Evolutionary conservation across 1,140 invertebrate genomes (phyloP), one percentile per base, ranked within the genome.

Genomic region (Meloidogyne hapla): DNA sequence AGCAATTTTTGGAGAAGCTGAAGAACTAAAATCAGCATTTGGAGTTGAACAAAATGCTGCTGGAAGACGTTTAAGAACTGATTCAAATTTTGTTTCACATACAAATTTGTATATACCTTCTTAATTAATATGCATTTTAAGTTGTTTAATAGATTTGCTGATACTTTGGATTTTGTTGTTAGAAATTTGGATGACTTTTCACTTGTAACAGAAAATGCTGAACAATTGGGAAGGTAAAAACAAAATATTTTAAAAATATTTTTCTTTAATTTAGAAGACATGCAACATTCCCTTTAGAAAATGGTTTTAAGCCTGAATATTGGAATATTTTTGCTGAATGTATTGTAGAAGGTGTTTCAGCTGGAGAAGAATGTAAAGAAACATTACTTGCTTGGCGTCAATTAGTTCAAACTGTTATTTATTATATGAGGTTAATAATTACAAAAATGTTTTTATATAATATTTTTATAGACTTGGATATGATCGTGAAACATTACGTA

Each of bases 201-300:
- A 12, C 69, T 81, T 81, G 80, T 81, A 10, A 83, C 81, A 4
- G 80, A 81, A 77, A 81, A 81, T 68, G 81, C 80, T n/a, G 80
- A 81, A 61, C 77, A 81, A 70, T 74, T 81, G 48, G 80, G 80
- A 26, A 26, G 76, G 79, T 81, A 74, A 77, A 25, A 21, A 33
- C 8, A 18, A 62, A 63, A 13, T 10, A 15, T 5, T 40, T 5
- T 62, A 18, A 8, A 9, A 23, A 65, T 45, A 21, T n/a, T 69
- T 21, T 40, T 38, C 18, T 26, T 56, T 23, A 56, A 23, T 78
- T 45, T 63, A 79, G 78, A 28, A 48, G 76, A n/a, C 80, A 81
- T 66, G 80, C 80, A 42, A 68, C 56, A 23, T 75, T 81, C 8
- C 66, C 72, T 25, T 67, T 82, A 18, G 67, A 67, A 18, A 73